A percentile compares a stretch with the other conserved stretches of the same genome.
Evolutionary conservation across 2,113 vertebrate genomes (phyloP).

Genomic region (Chlorodrepanis virens): DNA sequence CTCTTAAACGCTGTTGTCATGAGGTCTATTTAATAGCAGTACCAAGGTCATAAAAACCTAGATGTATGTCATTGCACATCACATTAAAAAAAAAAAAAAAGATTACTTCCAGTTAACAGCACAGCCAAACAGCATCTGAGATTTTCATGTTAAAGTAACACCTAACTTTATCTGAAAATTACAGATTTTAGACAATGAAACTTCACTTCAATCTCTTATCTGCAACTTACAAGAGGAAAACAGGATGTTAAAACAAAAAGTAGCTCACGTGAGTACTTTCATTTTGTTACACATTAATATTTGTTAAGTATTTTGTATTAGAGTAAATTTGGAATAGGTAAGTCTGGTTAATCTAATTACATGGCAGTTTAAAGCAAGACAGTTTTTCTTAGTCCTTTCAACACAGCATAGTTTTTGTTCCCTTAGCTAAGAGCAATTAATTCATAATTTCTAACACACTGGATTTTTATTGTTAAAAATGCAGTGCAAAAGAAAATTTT

Average conservation of each 20-base stretch:
- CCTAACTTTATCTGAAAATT: slow-evolving; percentile 27
- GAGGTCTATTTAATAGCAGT: neutral
- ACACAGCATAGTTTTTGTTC: neutral
- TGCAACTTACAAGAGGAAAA: slow-evolving; percentile 85
- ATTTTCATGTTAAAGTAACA: neutral
- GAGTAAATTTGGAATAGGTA: neutral
- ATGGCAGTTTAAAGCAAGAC: neutral
- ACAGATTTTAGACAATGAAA: slow-evolving; percentile 39
- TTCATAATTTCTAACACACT: neutral
- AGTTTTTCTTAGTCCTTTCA: neutral
- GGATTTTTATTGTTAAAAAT: neutral
- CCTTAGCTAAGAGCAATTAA: neutral
- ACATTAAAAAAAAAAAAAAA: neutral
- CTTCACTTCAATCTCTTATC: slow-evolving; percentile 55
- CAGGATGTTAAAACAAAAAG: slow-evolving; percentile 82
- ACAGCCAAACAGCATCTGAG: neutral
- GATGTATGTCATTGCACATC: neutral
- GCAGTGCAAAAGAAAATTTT: neutral
- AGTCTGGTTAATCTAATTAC: neutral
- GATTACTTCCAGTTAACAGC: neutral
- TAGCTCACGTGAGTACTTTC: slow-evolving; percentile 82
- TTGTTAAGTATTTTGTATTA: neutral
- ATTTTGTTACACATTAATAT: neutral
- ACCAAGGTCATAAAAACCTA: neutral
- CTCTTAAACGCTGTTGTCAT: neutral